Base-by-base conservation (phyloP, 2,888 invertebrate species). In the Spilarctia lutea region DNA sequence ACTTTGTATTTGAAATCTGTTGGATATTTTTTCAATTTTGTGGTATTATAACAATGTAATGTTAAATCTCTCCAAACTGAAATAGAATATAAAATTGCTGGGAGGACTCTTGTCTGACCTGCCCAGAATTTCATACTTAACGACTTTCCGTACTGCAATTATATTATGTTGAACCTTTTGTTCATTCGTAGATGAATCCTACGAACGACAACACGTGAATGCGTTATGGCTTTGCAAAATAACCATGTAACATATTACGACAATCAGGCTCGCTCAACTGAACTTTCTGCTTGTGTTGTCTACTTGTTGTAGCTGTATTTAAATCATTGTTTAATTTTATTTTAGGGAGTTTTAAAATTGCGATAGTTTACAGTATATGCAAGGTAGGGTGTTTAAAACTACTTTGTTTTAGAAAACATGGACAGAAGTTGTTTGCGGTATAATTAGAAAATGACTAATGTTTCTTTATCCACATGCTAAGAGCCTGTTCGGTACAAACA, bases 401-500 rank as follows among this genome's bases (percentile, higher is more conserved):
- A 56, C 27, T 56, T 56, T 56, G 8, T 56, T n/a, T 56, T 13
- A 56, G 3, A 4, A 27, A 86, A 85, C 86, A 87, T 85, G 91
- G 94, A 93, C 92, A 91, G 83, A 90, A 79, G 89, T 91, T 91
- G 88, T 85, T 85, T 86, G 86, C 84, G 82, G 85, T 77, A 77
- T 80, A 80, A 72, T 89, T 92, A 91, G 88, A 84, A 79, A 74
- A 76, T 81, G 82, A 76, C 85, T 84, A 77, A 81, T 83, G 81
- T 85, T 82, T 85, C 84, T 85, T 86, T 84, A 79, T 77, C 75
- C 79, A 83, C 83, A 88, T 92, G 93, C 91, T 93, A 91, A 89
- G 93, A 93, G 94, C 92, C 92, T 92, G 89, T 87, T 81, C 84
- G 85, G 80, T 79, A 88, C 85, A 88, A 89, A 88, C 87, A 86